Percentiles rank a stretch among this genome's conserved stretches.
These are phyloP conservation scores for Meghimatium bilineatum DNA, from an alignment of 2,888 invertebrate genomes.

Conservation along the genomic window DNA sequence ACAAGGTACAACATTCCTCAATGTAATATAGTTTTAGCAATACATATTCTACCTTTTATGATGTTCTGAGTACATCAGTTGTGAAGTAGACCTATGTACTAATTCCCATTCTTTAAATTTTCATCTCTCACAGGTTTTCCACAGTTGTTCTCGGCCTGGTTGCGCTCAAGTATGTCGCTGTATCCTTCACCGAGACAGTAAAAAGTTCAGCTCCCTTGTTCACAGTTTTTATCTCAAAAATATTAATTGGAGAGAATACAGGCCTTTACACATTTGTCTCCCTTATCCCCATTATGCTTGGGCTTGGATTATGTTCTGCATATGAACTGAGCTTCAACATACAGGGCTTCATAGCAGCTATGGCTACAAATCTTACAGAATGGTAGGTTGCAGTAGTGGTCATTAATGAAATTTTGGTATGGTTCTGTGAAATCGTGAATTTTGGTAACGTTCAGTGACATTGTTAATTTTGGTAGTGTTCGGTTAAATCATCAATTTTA, in stretches of 20 bases:
- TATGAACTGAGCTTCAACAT: slow-evolving; percentile 87
- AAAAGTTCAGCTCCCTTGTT: slow-evolving; percentile 89
- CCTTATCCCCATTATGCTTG: slow-evolving; percentile 86
- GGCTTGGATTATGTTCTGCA: slow-evolving; percentile 86
- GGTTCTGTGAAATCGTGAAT: too few relatives aligned
- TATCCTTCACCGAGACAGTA: slow-evolving; percentile 88
- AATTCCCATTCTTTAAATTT: slow-evolving; percentile 80
- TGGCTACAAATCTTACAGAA: slow-evolving; percentile 88
- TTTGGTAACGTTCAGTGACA: too few relatives aligned
- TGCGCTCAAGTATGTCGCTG: slow-evolving; percentile 86
- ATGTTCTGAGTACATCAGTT: too few relatives aligned
- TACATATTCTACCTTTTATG: too few relatives aligned
- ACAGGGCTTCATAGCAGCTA: slow-evolving; percentile 85
- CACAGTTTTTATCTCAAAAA: slow-evolving; percentile 83
- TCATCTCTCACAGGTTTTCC: slow-evolving; percentile 81
- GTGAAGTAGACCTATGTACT: slow-evolving; percentile 87
- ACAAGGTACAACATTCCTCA: too few relatives aligned
- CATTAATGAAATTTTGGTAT: too few relatives aligned
- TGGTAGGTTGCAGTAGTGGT: slow-evolving; percentile 80
- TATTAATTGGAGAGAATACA: slow-evolving; percentile 75
- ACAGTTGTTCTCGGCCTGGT: slow-evolving; percentile 86
- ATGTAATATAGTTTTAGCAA: too few relatives aligned
- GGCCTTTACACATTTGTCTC: slow-evolving; percentile 83
- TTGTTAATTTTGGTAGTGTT: too few relatives aligned
- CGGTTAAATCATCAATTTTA: too few relatives aligned